A percentile compares a stretch with the other conserved stretches of the same genome.
Conservation (phyloP, 2,797 vertebrate species). For the Sternarchorhynchus goeldii region DNA sequence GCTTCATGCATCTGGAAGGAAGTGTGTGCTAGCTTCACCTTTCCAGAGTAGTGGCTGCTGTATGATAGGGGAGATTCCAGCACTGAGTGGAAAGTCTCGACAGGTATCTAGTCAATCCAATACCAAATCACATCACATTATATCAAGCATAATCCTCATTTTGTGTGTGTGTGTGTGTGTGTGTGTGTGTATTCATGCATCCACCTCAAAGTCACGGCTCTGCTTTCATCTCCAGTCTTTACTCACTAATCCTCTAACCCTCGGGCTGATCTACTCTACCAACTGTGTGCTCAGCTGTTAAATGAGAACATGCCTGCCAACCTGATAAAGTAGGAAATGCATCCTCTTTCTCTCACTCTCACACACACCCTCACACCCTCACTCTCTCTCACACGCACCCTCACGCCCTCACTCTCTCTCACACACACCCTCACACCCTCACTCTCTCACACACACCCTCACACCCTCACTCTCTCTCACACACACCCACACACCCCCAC, state of each 20-base stretch:
- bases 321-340: constrained; percentile 60
- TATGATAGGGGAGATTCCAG: no score
- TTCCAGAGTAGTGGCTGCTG: no score
- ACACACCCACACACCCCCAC: constrained; percentile 5
- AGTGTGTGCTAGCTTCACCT: no score
- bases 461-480: neutral
- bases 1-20: no score
- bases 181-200: constrained; percentile 35
- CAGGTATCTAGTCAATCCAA: no score
- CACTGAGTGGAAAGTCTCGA: no score
- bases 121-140: no score
- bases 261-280: constrained; percentile 49
- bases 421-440: no score
- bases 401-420: no score
- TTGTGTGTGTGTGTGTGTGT: constrained; percentile 25
- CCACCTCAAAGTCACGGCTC: constrained; percentile 6
- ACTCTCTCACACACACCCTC: neutral
- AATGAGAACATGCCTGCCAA: constrained; percentile 60
- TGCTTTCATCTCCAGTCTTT: constrained; percentile 43
- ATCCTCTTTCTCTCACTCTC: constrained; percentile 28
- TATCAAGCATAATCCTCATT: neutral
- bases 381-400: no score
- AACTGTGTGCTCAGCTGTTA: constrained; percentile 60
- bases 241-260: constrained; percentile 56
- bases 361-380: constrained; percentile 22